Evolutionary conservation across 2,888 invertebrate genomes (phyloP), one percentile per base, ranked within the genome.

Genomic region (Tenthredo amoena): DNA sequence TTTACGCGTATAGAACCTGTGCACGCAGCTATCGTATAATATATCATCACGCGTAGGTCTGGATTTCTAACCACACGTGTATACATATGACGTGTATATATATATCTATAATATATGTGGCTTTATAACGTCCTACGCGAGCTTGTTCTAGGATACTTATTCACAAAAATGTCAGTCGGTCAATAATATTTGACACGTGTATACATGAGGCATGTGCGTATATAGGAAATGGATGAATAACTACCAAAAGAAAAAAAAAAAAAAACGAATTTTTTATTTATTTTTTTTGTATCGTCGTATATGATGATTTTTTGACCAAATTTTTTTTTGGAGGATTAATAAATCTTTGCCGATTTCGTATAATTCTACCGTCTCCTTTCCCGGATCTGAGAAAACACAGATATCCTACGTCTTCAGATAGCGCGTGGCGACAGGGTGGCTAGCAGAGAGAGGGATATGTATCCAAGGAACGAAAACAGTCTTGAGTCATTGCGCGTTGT

Each of bases 401-500:
- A 37, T 37, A 37, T 37, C 72, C 1, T 40, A 40, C 21, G 65
- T 31, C 0, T 26, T 0, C 10, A 21, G 9, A 18, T 71, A 12
- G 15, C 7, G 21, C 76, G 76, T 62, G 62, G 62, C 62, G 62
- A 62, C 71, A 37, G 71, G 71, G 65, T 62, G 79, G 47, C 43
- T 65, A 18, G 62, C 58, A n/a, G 58, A 62, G 43, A 15, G 34
- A 55, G n/a, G n/a, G n/a, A n/a, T n/a, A 55, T 50, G n/a, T 55
- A 55, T n/a, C 1, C 83, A 21, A 74, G n/a, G 5, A 40, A 43
- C 72, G 68, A 58, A 65, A 81, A 62, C 85, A 62, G 15, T 43
- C 62, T 65, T 81, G 68, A 81, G 62, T 58, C 83, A 83, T 71
- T 83, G 83, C 68, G 65, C n/a, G 65, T 12, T 47, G 47, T 77